Evolutionary conservation across 2,888 invertebrate genomes (phyloP), one percentile per base, ranked within the genome.

Genomic region (Dicyrtomina minuta): DNA sequence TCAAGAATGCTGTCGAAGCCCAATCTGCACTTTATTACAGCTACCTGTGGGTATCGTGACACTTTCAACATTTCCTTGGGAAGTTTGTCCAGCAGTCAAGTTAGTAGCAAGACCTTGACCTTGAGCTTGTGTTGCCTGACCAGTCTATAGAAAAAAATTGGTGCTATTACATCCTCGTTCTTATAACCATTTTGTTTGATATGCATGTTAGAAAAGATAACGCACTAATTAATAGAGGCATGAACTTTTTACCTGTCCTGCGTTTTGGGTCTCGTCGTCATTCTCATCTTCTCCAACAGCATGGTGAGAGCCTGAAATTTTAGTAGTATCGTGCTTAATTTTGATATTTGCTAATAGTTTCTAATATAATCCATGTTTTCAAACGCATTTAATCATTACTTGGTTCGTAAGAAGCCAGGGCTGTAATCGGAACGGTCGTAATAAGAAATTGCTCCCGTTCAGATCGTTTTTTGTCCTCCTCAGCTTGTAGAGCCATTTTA

Each of bases 381-480:
- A 20, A 53, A 5, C 22, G 20, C 12, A 20, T 53, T 12, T 22
- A 53, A 22, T 53, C 8, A 53, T 24, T 83, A 60, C 93, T 94
- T 0, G 98, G 97, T 79, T 99, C 98, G 76, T 96, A 90, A 0
- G 98, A 97, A 0, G 98, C 98, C 82, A 96, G 93, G 49, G 92
- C 88, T 0, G 92, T 93, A 24, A 98, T 93, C 0, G 97, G 94
- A 79, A 98, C 96, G 0, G 96, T 93, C 2, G 96, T 96, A 74
- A 99, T 91, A 51, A 94, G 87, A 81, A 96, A 98, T 79, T 93
- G 94, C 82, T 97, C 96, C 15, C 98, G 84, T 80, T 96, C 96
- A n/a, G 90, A 90, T 8, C 95, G 85, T 81, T 94, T 92, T 80
- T 96, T 93, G 80, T 97, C 97, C 80, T 97, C 96, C 78, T 97